Base-by-base conservation (phyloP, 2,888 invertebrate species). In the Patella depressa region DNA sequence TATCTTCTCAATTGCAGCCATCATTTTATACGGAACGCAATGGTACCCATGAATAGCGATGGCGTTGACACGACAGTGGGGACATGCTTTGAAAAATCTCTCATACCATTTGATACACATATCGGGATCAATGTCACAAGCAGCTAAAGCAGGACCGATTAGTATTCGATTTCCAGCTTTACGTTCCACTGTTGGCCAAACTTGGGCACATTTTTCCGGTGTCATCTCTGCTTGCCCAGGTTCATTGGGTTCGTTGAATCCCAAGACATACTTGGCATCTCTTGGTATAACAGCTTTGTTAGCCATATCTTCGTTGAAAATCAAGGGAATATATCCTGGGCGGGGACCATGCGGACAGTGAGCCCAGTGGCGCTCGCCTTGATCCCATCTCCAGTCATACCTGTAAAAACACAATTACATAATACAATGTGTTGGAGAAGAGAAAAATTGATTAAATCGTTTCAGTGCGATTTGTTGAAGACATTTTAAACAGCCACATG, bases 161-260 rank as follows among this genome's bases (percentile, higher is more conserved):
- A 86, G 79, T 5, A 80, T 76, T 29, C 77, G 76, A 2, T 81
- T 81, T 14, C 77, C 73, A 14, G 80, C 73, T 70, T 77, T 75
- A 12, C 74, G 53, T 72, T 85, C 83, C 5, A 85, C 73, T 73
- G 81, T 77, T 15, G 75, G 79, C 86, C 86, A 86, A 19, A 80
- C 77, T 9, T 1, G 15, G 12, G 84, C 86, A 1, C 84, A 85
- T 29, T 80, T 77, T 34, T 80, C 73, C 0, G 85, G 80, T 0
- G 80, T 81, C 70, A 86, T 72, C 77, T 85, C 83, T 53, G 85
- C 79, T 77, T 85, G 85, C 11, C 76, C 75, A 4, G 73, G 53
- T 77, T 80, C 79, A 75, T 86, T 85, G 59, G 86, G 86, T 77
- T 86, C 86, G 65, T 86, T 86, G 77, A 83, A 86, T 9, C 84